Evolutionary conservation across 1,140 invertebrate genomes (phyloP).

Genomic region (Drosophila pseudoananassae): DNA sequence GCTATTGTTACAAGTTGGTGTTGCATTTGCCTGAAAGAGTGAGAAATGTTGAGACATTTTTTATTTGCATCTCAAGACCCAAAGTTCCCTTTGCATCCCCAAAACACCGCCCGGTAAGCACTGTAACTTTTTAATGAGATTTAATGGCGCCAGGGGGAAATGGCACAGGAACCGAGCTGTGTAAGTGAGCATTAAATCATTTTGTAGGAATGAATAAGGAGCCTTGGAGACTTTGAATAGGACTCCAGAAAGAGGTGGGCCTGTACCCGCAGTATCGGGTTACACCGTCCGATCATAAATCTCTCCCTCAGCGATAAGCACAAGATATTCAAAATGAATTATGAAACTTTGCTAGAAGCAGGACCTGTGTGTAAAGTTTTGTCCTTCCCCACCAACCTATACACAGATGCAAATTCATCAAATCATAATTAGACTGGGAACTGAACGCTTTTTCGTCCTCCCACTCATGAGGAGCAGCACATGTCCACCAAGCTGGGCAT

Average conservation of each 20-base stretch:
- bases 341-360: conserved; percentile 47
- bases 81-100: conserved; percentile 1
- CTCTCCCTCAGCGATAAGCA: conserved; percentile 75
- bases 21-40: conserved; percentile 38
- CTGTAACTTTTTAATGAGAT: conserved; percentile 76
- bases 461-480: conserved; percentile 20
- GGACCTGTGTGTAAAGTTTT: not conserved
- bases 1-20: conserved; percentile 12
- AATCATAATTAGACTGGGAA: conserved; percentile 66
- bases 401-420: conserved; percentile 55
- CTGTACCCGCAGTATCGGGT: conserved; percentile 58
- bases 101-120: conserved; percentile 12
- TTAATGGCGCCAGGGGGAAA: conserved; percentile 75
- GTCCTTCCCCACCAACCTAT: not conserved
- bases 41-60: conserved; percentile 68
- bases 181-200: conserved; percentile 80
- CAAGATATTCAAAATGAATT: conserved; percentile 79
- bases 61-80: conserved; percentile 57
- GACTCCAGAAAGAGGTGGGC: not conserved
- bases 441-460: not conserved
- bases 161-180: conserved; percentile 53
- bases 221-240: conserved; percentile 23
- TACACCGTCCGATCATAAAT: conserved; percentile 68
- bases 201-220: conserved; percentile 65
- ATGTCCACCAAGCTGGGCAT: conserved; percentile 28